Evolutionary conservation across 2,888 invertebrate genomes (phyloP).

Genomic region (Rhagonycha fulva): DNA sequence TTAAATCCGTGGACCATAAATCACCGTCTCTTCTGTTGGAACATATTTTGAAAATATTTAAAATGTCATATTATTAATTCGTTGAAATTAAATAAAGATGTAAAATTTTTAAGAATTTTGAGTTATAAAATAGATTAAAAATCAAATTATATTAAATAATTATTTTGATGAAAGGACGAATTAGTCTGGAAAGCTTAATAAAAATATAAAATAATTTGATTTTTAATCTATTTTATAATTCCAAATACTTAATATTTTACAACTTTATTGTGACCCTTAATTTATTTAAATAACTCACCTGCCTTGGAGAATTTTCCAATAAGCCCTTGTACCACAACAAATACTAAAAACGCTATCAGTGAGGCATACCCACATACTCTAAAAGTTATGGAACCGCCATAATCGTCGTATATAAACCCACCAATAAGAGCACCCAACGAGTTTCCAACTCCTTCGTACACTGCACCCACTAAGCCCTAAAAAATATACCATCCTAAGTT

Average conservation of each 20-base stretch:
- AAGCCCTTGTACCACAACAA: not conserved
- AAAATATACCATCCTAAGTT: conserved; percentile 36
- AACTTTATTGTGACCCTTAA: too few relatives aligned
- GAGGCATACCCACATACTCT: not conserved
- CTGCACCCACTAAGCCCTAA: conserved; percentile 83
- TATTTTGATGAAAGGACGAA: too few relatives aligned
- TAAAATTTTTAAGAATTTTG: too few relatives aligned
- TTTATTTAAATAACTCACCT: not conserved
- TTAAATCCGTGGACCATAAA: not conserved
- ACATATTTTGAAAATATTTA: not conserved
- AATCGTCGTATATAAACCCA: conserved; percentile 66
- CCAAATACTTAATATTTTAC: too few relatives aligned
- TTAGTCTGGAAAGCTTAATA: too few relatives aligned
- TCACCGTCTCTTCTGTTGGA: not conserved
- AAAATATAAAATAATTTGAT: too few relatives aligned
- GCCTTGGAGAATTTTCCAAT: not conserved
- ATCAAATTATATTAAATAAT: too few relatives aligned
- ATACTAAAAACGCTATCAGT: not conserved
- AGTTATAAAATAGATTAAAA: too few relatives aligned
- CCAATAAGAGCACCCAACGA: conserved; percentile 79
- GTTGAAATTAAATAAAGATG: too few relatives aligned
- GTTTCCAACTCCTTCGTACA: conserved; percentile 86
- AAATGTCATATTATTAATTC: too few relatives aligned
- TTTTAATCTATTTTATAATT: too few relatives aligned
- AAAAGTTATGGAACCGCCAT: not conserved